Percentiles rank a stretch among this genome's conserved stretches.
These are phyloP conservation scores for Himalopsyche tibetana DNA, from an alignment of 2,888 invertebrate genomes.

Conservation along the genomic window DNA sequence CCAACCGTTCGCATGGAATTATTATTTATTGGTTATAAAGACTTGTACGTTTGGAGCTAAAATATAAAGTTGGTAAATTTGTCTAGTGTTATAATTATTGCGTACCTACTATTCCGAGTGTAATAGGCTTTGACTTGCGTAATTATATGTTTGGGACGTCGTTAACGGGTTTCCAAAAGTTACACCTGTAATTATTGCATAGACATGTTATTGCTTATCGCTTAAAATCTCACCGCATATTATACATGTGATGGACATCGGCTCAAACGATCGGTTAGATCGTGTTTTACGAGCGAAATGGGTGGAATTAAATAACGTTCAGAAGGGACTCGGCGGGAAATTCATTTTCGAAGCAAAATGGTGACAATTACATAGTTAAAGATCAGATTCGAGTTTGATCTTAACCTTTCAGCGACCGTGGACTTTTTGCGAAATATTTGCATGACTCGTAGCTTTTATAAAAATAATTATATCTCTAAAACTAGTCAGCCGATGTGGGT, in stretches of 20 bases:
- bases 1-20: neutral
- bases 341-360: too few species aligned
- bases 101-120: neutral
- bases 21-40: neutral
- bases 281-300: too few species aligned
- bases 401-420: too few species aligned
- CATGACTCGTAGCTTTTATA: too few species aligned
- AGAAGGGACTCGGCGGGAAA: too few species aligned
- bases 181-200: constrained; percentile 34
- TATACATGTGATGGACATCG: neutral
- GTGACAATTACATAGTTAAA: too few species aligned
- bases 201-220: constrained; percentile 24
- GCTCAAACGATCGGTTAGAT: too few species aligned
- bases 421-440: too few species aligned
- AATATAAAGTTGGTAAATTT: neutral
- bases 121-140: constrained; percentile 3
- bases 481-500: too few species aligned
- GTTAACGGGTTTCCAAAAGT: constrained; percentile 23
- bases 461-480: too few species aligned
- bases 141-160: constrained; percentile 32
- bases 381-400: too few species aligned
- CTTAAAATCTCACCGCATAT: neutral
- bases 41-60: neutral
- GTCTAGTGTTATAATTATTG: constrained; percentile 29
- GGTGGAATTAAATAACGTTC: too few species aligned